Evolutionary conservation across 2,888 invertebrate species (phyloP).

Genomic region (Polia nebulosa): DNA sequence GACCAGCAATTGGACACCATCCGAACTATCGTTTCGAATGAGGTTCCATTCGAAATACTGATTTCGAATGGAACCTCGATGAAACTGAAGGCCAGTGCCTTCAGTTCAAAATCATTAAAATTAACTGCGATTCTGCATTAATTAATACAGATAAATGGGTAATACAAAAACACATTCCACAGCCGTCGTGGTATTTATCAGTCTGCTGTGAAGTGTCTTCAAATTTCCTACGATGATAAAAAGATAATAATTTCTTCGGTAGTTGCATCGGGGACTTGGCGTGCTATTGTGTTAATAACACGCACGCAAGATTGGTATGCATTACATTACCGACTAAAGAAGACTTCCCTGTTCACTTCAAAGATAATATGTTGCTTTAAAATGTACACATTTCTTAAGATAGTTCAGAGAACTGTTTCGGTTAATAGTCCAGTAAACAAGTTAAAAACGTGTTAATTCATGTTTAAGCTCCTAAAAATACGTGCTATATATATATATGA

Average conservation of each 20-base stretch:
- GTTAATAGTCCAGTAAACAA: no score
- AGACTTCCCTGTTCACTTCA: conserved; percentile 37
- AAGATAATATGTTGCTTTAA: conserved; percentile 15
- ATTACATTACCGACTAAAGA: conserved; percentile 39
- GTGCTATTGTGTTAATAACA: conserved; percentile 44
- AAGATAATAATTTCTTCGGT: conserved; percentile 62
- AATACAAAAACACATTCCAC: conserved; percentile 34
- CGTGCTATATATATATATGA: no score
- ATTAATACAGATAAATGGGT: neutral
- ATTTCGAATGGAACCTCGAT: conserved; percentile 3
- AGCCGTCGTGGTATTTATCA: conserved; percentile 1
- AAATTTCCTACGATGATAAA: conserved; percentile 60
- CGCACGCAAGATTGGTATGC: conserved; percentile 50
- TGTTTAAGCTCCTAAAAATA: no score
- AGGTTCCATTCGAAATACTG: no score
- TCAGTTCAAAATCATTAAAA: conserved; percentile 13
- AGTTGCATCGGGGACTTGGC: conserved; percentile 54
- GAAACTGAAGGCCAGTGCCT: no score
- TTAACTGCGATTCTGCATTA: neutral
- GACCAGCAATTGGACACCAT: conserved; percentile 8
- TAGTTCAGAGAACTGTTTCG: no score
- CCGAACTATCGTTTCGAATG: no score
- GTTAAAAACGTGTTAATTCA: no score
- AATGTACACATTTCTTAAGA: neutral
- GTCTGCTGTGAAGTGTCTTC: conserved; percentile 29